A percentile compares a stretch with the other conserved stretches of the same genome.
Conservation (phyloP, 2,888 invertebrate genomes). For the Leptopterna dolabrata region DNA sequence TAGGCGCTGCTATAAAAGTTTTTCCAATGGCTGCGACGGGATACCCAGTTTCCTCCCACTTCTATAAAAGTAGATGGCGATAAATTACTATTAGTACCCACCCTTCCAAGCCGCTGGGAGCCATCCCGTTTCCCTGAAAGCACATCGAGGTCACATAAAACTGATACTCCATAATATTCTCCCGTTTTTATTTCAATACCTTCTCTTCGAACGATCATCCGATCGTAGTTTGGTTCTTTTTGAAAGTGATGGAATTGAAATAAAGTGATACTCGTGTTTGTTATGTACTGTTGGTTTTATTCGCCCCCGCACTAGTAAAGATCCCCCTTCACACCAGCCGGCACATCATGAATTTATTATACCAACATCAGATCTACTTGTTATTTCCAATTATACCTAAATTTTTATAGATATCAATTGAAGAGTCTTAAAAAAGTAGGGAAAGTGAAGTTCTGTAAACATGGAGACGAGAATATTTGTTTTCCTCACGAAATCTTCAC, state of each 20-base stretch:
- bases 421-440: too few species aligned
- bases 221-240: neutral
- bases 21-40: neutral
- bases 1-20: neutral
- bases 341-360: too few species aligned
- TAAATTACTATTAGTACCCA: slow-evolving; percentile 28
- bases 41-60: neutral
- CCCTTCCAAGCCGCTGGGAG: neutral
- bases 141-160: neutral
- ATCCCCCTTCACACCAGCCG: too few species aligned
- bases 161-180: neutral
- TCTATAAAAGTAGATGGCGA: slow-evolving; percentile 6
- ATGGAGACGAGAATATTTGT: too few species aligned
- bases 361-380: too few species aligned
- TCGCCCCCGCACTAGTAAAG: too few species aligned
- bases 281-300: too few species aligned
- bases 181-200: neutral
- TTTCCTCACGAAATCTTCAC: too few species aligned
- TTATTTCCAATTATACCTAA: too few species aligned
- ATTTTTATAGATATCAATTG: too few species aligned
- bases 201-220: neutral
- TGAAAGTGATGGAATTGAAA: neutral
- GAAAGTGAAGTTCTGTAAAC: too few species aligned
- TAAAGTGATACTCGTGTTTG: too few species aligned
- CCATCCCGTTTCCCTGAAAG: neutral